These are phyloP conservation scores for Caenorhabditis uteleia DNA, from an alignment of 2,888 invertebrate genomes.

Conservation along the genomic window DNA sequence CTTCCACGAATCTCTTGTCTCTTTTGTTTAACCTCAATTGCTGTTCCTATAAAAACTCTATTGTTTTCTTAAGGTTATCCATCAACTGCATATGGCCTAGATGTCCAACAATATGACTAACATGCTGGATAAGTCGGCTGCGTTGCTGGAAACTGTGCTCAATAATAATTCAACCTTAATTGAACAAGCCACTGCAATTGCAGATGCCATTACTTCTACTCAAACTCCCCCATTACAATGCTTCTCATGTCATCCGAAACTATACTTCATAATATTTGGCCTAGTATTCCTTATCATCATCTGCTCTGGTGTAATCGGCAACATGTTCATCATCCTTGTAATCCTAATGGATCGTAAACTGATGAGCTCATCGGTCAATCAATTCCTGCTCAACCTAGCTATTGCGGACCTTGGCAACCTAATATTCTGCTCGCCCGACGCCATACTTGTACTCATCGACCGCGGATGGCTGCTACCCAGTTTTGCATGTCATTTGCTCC, in stretches of 20 bases:
- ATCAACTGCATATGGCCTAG: too few relatives aligned
- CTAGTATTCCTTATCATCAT: constrained; percentile 41
- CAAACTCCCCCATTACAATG: too few relatives aligned
- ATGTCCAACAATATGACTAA: too few relatives aligned
- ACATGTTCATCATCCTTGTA: constrained; percentile 53
- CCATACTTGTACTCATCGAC: constrained; percentile 44
- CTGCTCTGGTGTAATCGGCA: constrained; percentile 52
- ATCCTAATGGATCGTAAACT: constrained; percentile 53
- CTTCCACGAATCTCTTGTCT: too few relatives aligned
- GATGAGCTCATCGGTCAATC: constrained; percentile 53
- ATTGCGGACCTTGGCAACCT: constrained; percentile 57
- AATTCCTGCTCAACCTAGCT: constrained; percentile 56
- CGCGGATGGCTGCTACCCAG: constrained; percentile 54
- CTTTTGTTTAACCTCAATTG: too few relatives aligned
- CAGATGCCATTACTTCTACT: too few relatives aligned
- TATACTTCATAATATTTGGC: constrained; percentile 37
- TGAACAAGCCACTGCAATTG: too few relatives aligned
- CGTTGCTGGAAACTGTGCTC: too few relatives aligned
- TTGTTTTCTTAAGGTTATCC: too few relatives aligned
- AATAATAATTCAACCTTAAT: too few relatives aligned
- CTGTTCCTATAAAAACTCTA: too few relatives aligned
- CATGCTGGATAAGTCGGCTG: too few relatives aligned
- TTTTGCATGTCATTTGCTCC: constrained; percentile 69
- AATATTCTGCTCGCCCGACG: constrained; percentile 55
- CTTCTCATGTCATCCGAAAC: constrained; percentile 33